Evolutionary conservation across 2,797 vertebrate genomes (phyloP), one percentile per base, ranked within the genome.

Genomic region (Urosaurus nigricauda): DNA sequence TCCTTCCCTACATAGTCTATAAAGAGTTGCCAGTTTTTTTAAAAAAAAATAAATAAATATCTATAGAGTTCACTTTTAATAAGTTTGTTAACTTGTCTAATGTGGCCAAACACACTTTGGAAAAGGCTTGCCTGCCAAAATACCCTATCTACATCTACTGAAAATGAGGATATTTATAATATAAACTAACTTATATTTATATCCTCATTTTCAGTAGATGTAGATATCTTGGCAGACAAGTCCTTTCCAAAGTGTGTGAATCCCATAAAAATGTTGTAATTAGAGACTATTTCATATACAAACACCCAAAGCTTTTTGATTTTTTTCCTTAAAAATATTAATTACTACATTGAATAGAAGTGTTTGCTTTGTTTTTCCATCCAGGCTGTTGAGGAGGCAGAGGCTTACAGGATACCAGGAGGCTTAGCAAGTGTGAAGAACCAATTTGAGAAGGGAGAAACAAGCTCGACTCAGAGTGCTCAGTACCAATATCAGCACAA

Each of bases 371-470:
- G 93, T 95, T 83, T 88, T 95, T 96, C 95, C 96, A 93, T 94
- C 94, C 95, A 99, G 98, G 96, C 97, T 96, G 96, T 98, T 96
- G 98, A 98, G 93, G 98, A 98, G 94, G 96, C 95, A n/a, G 98
- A 98, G 93, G 96, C 97, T 92, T 98, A 97, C 93, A 97, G 97
- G 68, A 97, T 99, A 95, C 97, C 98, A 89, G 98, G 98, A 92
- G 98, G 98, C 93, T 94, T 99, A 89, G 98, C 98, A 95, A 98
- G 97, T 85, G 96, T 98, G 96, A 98, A 98, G 94, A 98, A 97
- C 97, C 98, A 98, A 90, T 99, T 99, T 87, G 98, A 99, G 94
- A 98, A 95, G 93, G 97, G 97, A 71, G 96, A 97, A 96, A 96
- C 93, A 89, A 95, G 96, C 84, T 96, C 98, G 88, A 97, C 97